Conservation (phyloP, 2,888 invertebrate species). For the Melanchra persicariae region DNA sequence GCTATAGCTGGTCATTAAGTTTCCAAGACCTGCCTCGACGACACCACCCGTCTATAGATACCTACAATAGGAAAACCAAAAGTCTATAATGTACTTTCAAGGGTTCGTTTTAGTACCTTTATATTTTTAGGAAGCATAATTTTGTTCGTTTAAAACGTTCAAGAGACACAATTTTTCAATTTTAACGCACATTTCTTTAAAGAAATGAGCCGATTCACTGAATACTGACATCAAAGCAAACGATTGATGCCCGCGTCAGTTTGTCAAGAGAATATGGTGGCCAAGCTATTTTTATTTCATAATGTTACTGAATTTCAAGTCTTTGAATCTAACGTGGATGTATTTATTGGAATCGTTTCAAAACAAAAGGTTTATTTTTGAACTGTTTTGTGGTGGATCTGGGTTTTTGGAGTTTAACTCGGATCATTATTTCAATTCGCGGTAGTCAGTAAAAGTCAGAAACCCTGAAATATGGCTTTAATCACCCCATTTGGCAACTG, state of each 20-base stretch:
- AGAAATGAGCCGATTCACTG: constrained; percentile 66
- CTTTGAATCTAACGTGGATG: constrained; percentile 30
- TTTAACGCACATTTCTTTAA: constrained; percentile 48
- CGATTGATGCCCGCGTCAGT: constrained; percentile 74
- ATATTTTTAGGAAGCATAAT: constrained; percentile 1
- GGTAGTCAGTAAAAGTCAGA: constrained; percentile 9
- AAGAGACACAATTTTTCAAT: constrained; percentile 57
- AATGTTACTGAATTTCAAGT: constrained; percentile 32
- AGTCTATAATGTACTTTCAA: constrained; percentile 7
- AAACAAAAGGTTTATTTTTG: constrained; percentile 60
- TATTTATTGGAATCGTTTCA: constrained; percentile 46
- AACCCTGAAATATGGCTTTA: constrained; percentile 13
- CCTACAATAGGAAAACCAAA: not conserved
- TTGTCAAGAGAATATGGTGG: constrained; percentile 70
- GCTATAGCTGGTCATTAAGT: not conserved
- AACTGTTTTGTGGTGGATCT: constrained; percentile 21
- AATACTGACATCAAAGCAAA: constrained; percentile 79
- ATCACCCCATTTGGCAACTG: constrained; percentile 47
- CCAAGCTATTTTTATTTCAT: constrained; percentile 52
- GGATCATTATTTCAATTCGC: constrained; percentile 23
- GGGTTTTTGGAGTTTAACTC: constrained; percentile 14
- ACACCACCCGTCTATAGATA: too few relatives aligned
- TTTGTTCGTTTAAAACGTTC: constrained; percentile 11
- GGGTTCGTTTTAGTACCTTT: not conserved
- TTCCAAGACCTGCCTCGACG: not conserved